Conservation (phyloP, 2,113 vertebrate species). For the Cephalopholis sonnerati region DNA sequence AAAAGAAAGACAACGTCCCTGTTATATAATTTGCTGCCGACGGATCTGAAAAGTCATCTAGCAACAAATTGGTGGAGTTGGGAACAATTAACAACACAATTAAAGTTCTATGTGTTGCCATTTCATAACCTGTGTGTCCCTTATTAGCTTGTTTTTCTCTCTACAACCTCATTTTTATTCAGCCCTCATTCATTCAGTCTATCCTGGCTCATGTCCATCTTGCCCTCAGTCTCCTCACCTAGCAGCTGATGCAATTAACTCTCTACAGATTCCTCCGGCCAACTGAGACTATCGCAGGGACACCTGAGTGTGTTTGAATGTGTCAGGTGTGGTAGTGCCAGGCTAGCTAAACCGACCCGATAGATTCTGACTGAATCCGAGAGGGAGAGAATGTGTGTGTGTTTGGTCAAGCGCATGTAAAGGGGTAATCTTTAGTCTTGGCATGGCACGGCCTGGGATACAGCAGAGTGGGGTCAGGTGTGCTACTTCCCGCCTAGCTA, state of each 20-base stretch:
- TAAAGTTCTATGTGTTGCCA: not conserved
- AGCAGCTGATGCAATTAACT: slow-evolving; percentile 75
- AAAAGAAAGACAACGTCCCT: not conserved
- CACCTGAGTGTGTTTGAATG: slow-evolving; percentile 75
- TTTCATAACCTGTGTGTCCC: slow-evolving; percentile 4
- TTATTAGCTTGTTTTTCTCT: slow-evolving; percentile 49
- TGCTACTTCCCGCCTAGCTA: slow-evolving; percentile 35
- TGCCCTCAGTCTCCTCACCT: slow-evolving; percentile 48
- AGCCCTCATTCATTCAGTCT: slow-evolving; percentile 28
- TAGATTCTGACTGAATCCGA: slow-evolving; percentile 44
- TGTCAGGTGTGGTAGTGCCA: slow-evolving; percentile 70
- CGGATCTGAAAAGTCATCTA: not conserved
- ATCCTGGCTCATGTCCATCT: slow-evolving; percentile 66
- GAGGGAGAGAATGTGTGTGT: slow-evolving; percentile 9
- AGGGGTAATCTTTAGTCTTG: slow-evolving; percentile 54
- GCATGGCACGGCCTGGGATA: slow-evolving; percentile 48
- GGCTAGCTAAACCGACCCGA: slow-evolving; percentile 39
- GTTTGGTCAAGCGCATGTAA: slow-evolving; percentile 47
- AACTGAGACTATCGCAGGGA: slow-evolving; percentile 66
- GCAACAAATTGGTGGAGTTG: not conserved
- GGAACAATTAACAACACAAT: not conserved
- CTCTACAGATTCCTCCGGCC: slow-evolving; percentile 69
- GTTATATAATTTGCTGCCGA: not conserved
- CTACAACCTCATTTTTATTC: slow-evolving; percentile 21
- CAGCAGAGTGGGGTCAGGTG: slow-evolving; percentile 74